Evolutionary conservation across 1,140 invertebrate genomes (phyloP), one percentile per base, ranked within the genome.

Genomic region (Leptoteleia sp.): DNA sequence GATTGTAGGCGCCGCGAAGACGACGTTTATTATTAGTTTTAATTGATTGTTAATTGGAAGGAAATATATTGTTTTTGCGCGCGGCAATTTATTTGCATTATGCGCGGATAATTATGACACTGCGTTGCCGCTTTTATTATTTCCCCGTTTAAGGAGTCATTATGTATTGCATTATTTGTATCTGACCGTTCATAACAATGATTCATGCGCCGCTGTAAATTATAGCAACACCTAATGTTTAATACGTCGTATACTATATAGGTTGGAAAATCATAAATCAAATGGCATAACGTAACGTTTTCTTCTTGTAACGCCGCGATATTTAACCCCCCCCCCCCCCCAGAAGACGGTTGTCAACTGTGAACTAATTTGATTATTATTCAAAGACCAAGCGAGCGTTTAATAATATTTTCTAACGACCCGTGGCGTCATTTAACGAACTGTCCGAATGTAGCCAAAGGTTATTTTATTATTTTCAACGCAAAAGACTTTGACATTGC

Each of bases 201-300:
- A 57, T 57, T 40, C 37, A 57, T 54, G 11, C 15, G 37, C 17
- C 9, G 37, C 42, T 47, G 47, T 61, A 29, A 61, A 45, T 45
- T 61, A 37, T 9, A 22, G n/a, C 40, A 47, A 61, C 40, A 45
- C 16, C 16, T 61, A 31, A 45, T 47, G 38, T 43, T 31, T 43
- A 45, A 61, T 45, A 22, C 37, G 55, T 25, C 29, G 7, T 12
- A 1, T 9, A 16, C 16, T 3, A 45, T 45, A 17, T 45, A 40
- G 50, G 50, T 40, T 12, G 19, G 35, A 33, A 43, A 45, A 59
- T 59, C 19, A 45, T 59, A 45, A 59, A 59, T 59, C 55, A 59
- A 16, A n/a, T 9, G 12, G 13, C n/a, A n/a, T 19, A 61, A 57
- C n/a, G 29, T 17, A 29, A 42, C 42, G 37, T 47, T n/a, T 43